These are phyloP conservation scores for Cephus pygmeus DNA, from an alignment of 2,888 invertebrate genomes.

Conservation along the genomic window DNA sequence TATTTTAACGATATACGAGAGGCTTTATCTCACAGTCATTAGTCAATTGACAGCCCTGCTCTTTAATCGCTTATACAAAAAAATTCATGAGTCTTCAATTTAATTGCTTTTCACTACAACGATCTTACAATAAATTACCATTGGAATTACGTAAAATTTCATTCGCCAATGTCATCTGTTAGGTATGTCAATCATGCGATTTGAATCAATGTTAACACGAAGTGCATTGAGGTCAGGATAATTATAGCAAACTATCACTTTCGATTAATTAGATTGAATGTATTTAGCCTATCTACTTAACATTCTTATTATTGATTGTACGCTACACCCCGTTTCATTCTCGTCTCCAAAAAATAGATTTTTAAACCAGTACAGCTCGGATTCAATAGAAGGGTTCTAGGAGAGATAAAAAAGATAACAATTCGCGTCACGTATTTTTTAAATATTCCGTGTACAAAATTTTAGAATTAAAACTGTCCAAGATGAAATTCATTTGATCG, in stretches of 20 bases:
- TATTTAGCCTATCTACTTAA: not conserved
- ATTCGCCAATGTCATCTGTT: too few relatives aligned
- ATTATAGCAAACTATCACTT: not conserved
- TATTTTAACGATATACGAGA: too few relatives aligned
- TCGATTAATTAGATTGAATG: not conserved
- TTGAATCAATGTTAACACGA: too few relatives aligned
- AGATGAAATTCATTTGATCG: not conserved
- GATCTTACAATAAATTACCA: too few relatives aligned
- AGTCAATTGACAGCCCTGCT: too few relatives aligned
- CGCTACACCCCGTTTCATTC: not conserved
- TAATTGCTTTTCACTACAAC: too few relatives aligned
- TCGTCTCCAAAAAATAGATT: not conserved
- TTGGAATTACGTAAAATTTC: too few relatives aligned
- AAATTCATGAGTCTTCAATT: too few relatives aligned
- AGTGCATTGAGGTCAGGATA: too few relatives aligned
- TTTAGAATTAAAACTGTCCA: not conserved
- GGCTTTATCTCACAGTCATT: too few relatives aligned
- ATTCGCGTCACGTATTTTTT: not conserved
- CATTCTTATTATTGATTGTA: not conserved
- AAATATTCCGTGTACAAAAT: not conserved
- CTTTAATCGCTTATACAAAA: too few relatives aligned
- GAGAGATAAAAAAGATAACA: not conserved
- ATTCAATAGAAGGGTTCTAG: not conserved
- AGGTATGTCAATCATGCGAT: too few relatives aligned
- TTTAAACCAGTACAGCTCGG: not conserved